These are phyloP conservation scores for Apamea epomidion DNA, from an alignment of 2,888 invertebrate species.

Conservation along the genomic window DNA sequence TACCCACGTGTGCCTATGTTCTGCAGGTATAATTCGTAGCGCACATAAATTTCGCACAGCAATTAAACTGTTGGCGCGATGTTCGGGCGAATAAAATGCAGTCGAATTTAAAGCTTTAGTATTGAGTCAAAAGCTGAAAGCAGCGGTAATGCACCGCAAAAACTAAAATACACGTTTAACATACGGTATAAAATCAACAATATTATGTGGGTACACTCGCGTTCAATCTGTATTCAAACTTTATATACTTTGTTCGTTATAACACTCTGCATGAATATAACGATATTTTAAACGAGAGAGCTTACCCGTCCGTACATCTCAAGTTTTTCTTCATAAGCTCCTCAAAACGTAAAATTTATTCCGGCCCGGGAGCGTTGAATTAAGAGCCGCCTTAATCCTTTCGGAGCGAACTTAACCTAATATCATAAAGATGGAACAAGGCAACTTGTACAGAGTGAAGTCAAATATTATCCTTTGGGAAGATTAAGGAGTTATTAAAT, in stretches of 20 bases:
- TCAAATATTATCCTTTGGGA: slow-evolving; percentile 88
- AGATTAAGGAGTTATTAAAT: slow-evolving; percentile 88
- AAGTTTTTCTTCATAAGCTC: slow-evolving; percentile 89
- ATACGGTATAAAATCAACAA: slow-evolving; percentile 73
- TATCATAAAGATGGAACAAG: slow-evolving; percentile 89
- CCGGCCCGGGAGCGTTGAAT: slow-evolving; percentile 88
- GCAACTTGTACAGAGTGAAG: slow-evolving; percentile 88
- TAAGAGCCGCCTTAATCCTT: slow-evolving; percentile 89
- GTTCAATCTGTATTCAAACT: slow-evolving; percentile 68
- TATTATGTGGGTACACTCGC: slow-evolving; percentile 77
- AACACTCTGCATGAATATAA: slow-evolving; percentile 69
- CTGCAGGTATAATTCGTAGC: slow-evolving; percentile 73
- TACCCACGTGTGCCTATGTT: slow-evolving; percentile 62
- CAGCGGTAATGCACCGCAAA: slow-evolving; percentile 62
- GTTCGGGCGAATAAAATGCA: slow-evolving; percentile 72
- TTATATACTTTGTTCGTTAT: slow-evolving; percentile 61
- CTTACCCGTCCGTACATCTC: slow-evolving; percentile 80
- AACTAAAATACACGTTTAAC: slow-evolving; percentile 70
- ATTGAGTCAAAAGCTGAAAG: slow-evolving; percentile 68
- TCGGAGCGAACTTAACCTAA: slow-evolving; percentile 88
- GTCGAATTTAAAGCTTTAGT: slow-evolving; percentile 70
- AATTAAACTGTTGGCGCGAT: slow-evolving; percentile 77
- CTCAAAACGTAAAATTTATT: slow-evolving; percentile 89
- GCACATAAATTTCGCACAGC: slow-evolving; percentile 73
- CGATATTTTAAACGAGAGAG: slow-evolving; percentile 77